Evolutionary conservation across 2,113 vertebrate genomes (phyloP), one percentile per base, ranked within the genome.

Genomic region (Oryzias javanicus): DNA sequence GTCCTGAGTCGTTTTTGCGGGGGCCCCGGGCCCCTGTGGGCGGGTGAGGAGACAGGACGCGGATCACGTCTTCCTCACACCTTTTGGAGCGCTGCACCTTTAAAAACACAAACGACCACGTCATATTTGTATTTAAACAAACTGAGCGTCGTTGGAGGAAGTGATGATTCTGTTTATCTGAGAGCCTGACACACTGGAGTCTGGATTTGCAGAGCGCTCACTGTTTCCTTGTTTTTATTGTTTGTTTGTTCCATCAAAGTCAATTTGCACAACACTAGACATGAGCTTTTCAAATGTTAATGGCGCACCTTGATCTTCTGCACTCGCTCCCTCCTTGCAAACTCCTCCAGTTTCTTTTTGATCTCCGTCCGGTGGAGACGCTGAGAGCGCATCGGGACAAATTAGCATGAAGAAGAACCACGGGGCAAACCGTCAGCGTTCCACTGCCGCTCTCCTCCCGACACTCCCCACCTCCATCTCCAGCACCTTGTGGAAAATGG

Each of bases 401-500:
- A 79, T 79, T 56, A 60, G 27, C 65, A 65, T 71, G 0, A 29
- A 45, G 14, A 19, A 54, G 49, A 57, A 48, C 20, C 42, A 47
- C 40, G 56, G 16, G 60, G 63, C 20, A 53, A 42, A n/a, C 15
- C 19, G 19, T 52, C 24, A 20, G 49, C 16, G 19, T 40, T 48
- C 3, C 22, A 45, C n/a, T n/a, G 6, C 1, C 27, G 40, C 44
- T 53, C 18, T 42, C 29, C 44, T 16, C 10, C 46, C 20, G n/a
- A 40, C 45, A 42, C 1, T 10, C 12, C 88, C 5, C 77, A 98
- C 96, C 94, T 98, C 93, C 89, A 94, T 91, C 64, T 95, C 95
- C 25, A 96, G 90, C 60, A 96, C 92, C 81, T 95, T 96, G 40
- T 91, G 91, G 72, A 94, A 94, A 64, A 97, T 91, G 51, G 94